Base-by-base conservation (phyloP, 2,113 vertebrate genomes). In the Phalacrocorax brasilianus region DNA sequence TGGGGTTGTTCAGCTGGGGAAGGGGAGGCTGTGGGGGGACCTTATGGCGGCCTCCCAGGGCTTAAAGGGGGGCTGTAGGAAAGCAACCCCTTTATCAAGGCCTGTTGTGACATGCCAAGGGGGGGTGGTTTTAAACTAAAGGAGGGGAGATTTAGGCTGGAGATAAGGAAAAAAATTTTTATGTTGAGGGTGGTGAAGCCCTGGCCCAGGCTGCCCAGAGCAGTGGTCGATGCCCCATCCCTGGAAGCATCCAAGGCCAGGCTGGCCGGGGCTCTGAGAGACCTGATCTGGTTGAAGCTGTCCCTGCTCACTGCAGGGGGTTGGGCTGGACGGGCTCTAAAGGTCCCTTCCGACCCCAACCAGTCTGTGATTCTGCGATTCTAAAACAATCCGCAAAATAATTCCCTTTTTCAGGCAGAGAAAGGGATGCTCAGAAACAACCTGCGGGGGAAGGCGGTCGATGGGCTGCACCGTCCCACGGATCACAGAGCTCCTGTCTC, bases 391-490 rank as follows among this genome's bases (percentile, higher is more conserved):
- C 55, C 52, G 49, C 28, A 11, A 8, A 74, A 52, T 4, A 26
- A 62, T 49, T 74, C 42, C 26, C 5, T 8, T 52, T 24, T 71
- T 4, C 61, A 11, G 50, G 65, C 45, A 33, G 55, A 13, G 65
- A 14, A 63, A 30, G 18, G 40, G 52, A 17, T 22, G 80, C 33
- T 70, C 5, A 0, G n/a, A 20, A 44, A 49, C 8, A 15, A 4
- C 23, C 53, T 3, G 0, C 0, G 6, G n/a, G 74, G 44, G 47
- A 38, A 35, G 42, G 47, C 0, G 3, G 15, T 1, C 0, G 5
- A 27, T 23, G 74, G 49, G 59, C 62, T 73, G 44, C 44, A 27
- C 33, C 0, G 0, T 20, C 27, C 28, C 66, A 4, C 1, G 1
- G 1, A 71, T 32, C 83, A 5, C n/a, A 7, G 38, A 59, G 45